phyloP scores from a whole-genome alignment of 1,140 invertebrate species.

The Anoplophora glabripennis region DNA sequence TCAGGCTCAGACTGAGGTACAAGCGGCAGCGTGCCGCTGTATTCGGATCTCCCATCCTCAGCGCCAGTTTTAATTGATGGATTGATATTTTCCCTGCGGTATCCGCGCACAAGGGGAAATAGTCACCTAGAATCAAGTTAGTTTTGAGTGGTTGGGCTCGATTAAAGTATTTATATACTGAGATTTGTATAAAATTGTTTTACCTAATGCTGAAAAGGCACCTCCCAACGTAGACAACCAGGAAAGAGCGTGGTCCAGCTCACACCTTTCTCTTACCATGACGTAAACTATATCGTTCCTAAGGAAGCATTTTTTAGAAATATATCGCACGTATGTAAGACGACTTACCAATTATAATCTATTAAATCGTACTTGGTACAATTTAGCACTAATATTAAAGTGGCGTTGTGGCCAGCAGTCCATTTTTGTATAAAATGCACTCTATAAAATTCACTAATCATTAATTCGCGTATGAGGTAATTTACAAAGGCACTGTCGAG shows the following conservation, averaged over 20 bases:
- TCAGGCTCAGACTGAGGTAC: conserved; percentile 81
- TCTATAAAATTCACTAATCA: conserved; percentile 26
- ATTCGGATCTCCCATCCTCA: conserved; percentile 75
- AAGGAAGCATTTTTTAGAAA: no score
- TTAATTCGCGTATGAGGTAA: conserved; percentile 37
- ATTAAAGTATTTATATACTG: not conserved
- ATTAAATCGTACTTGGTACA: conserved; percentile 60
- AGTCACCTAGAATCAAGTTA: conserved; percentile 58
- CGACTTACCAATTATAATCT: conserved; percentile 66
- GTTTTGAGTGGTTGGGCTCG: not conserved
- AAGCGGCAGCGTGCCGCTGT: conserved; percentile 76
- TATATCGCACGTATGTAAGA: no score
- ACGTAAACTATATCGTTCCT: conserved; percentile 31
- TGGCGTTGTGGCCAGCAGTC: not conserved
- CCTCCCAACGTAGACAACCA: conserved; percentile 96
- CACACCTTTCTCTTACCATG: conserved; percentile 62
- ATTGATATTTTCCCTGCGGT: conserved; percentile 84
- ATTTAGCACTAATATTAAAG: conserved; percentile 46
- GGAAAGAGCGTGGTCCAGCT: conserved; percentile 82
- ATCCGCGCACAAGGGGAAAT: conserved; percentile 73
- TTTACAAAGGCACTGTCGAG: conserved; percentile 35
- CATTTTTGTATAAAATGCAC: conserved; percentile 23
- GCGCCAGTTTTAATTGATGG: conserved; percentile 75
- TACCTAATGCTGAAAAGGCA: conserved; percentile 83
- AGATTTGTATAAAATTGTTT: not conserved